phyloP scores from a whole-genome alignment of 2,113 vertebrate species.

The Micronycteris hirsuta region DNA sequence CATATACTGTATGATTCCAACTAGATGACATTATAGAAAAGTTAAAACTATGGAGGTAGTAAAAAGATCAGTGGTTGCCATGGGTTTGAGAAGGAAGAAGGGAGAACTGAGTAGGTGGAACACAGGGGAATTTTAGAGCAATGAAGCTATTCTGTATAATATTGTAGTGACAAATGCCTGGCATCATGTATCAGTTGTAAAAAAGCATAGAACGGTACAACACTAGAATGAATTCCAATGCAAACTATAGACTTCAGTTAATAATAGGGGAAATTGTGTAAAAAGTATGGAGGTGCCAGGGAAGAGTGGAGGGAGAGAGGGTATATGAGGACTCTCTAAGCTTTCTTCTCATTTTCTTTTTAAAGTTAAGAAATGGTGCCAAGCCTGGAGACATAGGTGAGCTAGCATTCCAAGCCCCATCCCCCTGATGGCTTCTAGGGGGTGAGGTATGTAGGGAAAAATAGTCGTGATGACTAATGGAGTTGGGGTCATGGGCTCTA shows the following conservation, averaged over 20 bases:
- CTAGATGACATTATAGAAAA: neutral
- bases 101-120: neutral
- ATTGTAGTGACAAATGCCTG: neutral
- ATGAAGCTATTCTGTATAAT: neutral
- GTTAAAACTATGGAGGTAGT: neutral
- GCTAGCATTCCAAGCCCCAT: neutral
- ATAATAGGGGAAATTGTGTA: neutral
- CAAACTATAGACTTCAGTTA: neutral
- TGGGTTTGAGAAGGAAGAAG: neutral
- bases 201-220: neutral
- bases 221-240: neutral
- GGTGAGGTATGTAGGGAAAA: neutral
- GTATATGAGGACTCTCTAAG: neutral
- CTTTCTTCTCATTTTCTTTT: neutral
- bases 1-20: neutral
- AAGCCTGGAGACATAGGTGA: neutral
- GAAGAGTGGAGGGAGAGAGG: neutral
- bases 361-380: neutral
- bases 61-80: neutral
- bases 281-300: accelerated
- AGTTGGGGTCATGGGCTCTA: neutral
- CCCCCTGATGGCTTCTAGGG: neutral
- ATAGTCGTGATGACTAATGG: neutral
- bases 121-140: neutral
- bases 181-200: neutral